A percentile compares a stretch with the other conserved stretches of the same genome.
These are phyloP conservation scores for Epizoanthus stellaris DNA, from an alignment of 92 coral and sea anemone genomes.

Conservation along the genomic window DNA sequence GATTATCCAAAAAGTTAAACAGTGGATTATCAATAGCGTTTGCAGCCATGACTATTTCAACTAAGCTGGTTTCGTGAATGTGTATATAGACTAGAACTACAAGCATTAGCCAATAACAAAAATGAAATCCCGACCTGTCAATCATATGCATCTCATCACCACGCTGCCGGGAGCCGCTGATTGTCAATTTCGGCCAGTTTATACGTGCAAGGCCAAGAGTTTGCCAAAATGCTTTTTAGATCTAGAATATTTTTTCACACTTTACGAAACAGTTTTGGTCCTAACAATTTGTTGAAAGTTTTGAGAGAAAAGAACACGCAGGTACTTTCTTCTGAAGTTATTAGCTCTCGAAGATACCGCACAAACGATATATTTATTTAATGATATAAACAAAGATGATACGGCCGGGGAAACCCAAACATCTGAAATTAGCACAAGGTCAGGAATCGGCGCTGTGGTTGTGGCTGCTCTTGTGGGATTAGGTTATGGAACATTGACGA, in stretches of 20 bases:
- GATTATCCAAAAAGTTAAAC: neutral
- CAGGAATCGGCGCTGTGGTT: too few species aligned
- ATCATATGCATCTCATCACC: too few species aligned
- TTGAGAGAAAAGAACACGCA: slow-evolving; percentile 9
- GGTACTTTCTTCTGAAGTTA: slow-evolving; percentile 15
- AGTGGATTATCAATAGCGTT: neutral
- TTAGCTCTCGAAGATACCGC: slow-evolving; percentile 9
- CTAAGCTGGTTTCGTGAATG: too few species aligned
- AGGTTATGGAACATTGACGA: neutral
- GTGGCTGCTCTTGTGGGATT: too few species aligned
- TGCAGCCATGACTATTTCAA: neutral
- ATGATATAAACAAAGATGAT: too few species aligned
- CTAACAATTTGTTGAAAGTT: neutral
- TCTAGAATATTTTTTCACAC: neutral
- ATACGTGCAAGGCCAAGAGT: neutral
- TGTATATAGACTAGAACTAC: too few species aligned
- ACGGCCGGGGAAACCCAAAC: too few species aligned
- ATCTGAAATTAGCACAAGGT: too few species aligned
- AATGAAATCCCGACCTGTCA: too few species aligned
- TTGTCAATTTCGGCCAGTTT: too few species aligned
- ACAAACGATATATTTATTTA: neutral
- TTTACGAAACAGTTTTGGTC: neutral
- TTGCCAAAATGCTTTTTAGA: slow-evolving; percentile 1
- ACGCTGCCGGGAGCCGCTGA: too few species aligned
- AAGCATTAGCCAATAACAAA: too few species aligned